Base-by-base conservation (phyloP, 2,113 vertebrate genomes). In the Peromyscus leucopus region DNA sequence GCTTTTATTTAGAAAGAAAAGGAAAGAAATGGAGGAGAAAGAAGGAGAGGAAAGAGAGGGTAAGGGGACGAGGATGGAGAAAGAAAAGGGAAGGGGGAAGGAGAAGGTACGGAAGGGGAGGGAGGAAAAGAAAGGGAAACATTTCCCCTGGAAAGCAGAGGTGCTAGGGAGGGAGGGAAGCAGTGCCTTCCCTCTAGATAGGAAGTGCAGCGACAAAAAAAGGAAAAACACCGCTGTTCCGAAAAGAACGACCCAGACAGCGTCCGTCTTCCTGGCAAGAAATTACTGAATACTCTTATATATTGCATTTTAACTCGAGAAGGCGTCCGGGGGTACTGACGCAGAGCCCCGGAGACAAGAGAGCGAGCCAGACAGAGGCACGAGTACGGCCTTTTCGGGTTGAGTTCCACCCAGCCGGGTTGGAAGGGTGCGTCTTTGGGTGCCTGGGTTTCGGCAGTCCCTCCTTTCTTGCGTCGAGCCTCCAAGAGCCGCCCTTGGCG, bases 1-100 rank as follows among this genome's bases (percentile, higher is more conserved):
- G 95, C 90, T 94, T 97, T 97, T 95, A 96, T 98, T 98, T 98
- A 98, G 98, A 98, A 94, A 95, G 57, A 2, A 96, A 97, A 69
- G 82, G 42, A 63, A 87, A 91, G 80, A 97, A 75, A n/a, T 7
- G 17, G 26, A 79, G 59, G 17, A 13, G 76, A 26, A 3, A 90
- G 94, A 7, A 22, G 11, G 95, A 3, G 33, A 33, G 22, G 11
- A 5, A 28, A 55, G 26, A 96, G 2, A 5, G 21, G 28, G 21
- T 31, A 19, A 17, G 39, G 51, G 19, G 1, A 92, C 89, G 0
- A 11, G 4, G 46, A 26, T 7, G 55, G 90, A 93, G 17, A 22
- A 42, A n/a, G 15, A 12, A 39, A 39, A 33, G 48, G 9, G 59
- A 67, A 31, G 31, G 11, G 33, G 67, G 9, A n/a, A 67, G 28